Evolutionary conservation across 1,140 invertebrate genomes (phyloP).

Genomic region (Dermatophagoides farinae): DNA sequence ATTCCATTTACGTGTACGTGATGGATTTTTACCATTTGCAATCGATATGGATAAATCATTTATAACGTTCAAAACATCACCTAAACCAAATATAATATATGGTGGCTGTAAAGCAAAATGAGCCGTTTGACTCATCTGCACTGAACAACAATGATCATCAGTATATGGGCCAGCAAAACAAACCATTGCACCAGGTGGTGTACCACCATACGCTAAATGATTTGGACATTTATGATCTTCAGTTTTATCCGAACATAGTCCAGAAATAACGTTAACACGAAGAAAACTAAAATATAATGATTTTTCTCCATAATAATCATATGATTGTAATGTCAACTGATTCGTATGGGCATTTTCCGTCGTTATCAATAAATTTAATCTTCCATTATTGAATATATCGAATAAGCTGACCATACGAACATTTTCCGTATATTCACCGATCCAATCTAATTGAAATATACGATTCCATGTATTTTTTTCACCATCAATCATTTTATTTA

Average conservation of each 20-base stretch:
- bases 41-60: conserved; percentile 71
- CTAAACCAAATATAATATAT: conserved; percentile 82
- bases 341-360: not conserved
- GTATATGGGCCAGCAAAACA: conserved; percentile 58
- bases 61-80: conserved; percentile 88
- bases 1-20: conserved; percentile 39
- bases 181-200: conserved; percentile 65
- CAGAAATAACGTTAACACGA: conserved; percentile 78
- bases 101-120: conserved; percentile 77
- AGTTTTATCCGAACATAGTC: conserved; percentile 25
- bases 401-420: conserved; percentile 68
- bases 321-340: conserved; percentile 33
- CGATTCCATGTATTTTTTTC: not conserved
- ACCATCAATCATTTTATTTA: not conserved
- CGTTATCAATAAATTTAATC: conserved; percentile 16
- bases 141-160: conserved; percentile 42
- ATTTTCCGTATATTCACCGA: conserved; percentile 40
- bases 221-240: conserved; percentile 22
- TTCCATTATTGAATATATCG: conserved; percentile 62
- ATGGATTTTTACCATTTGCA: conserved; percentile 22
- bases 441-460: not conserved
- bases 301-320: conserved; percentile 61
- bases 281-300: conserved; percentile 86
- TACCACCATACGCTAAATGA: conserved; percentile 56
- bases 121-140: conserved; percentile 74